Base-by-base conservation (phyloP, 2,888 invertebrate species). In the Drosophila formosana region DNA sequence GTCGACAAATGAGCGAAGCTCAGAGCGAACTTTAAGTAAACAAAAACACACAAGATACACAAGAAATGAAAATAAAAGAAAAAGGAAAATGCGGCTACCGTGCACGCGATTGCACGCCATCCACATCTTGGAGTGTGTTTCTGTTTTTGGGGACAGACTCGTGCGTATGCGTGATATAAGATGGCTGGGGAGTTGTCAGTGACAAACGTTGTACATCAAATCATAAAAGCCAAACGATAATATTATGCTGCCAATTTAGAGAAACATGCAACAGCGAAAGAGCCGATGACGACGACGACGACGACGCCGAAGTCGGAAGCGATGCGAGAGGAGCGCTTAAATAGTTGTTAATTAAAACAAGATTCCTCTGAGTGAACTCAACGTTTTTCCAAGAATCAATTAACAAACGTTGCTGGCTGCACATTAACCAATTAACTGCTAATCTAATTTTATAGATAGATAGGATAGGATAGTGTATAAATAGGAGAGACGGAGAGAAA, bases 401-500 rank as follows among this genome's bases (percentile, higher is more conserved):
- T 86, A 86, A 86, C 85, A 80, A 86, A 86, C 83, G 89, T 86
- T 88, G 87, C 85, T 88, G 78, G 87, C 85, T 86, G 89, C 85
- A 86, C 85, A 86, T 86, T 88, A 86, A 86, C 85, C 85, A 89
- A 86, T 86, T 86, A 86, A 86, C 89, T 89, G 87, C 86, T 86
- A 89, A 86, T 86, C 85, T 86, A 86, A 86, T 86, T 86, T 86
- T 86, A 89, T 89, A 86, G 89, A 84, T 81, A 82, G 72, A 69
- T 79, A 55, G 53, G 26, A 50, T 13, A 30, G 43, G 45, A 45
- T 7, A 34, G 37, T n/a, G 34, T 0, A 63, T n/a, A 62, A 68
- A 47, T 23, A 25, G 30, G 37, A 43, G 3, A 30, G 13, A 26
- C 34, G 11, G 32, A 49, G 45, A 50, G 58, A 23, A 45, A 18